Conservation (phyloP, 2,888 invertebrate genomes). For the Druceiella hillmani region DNA sequence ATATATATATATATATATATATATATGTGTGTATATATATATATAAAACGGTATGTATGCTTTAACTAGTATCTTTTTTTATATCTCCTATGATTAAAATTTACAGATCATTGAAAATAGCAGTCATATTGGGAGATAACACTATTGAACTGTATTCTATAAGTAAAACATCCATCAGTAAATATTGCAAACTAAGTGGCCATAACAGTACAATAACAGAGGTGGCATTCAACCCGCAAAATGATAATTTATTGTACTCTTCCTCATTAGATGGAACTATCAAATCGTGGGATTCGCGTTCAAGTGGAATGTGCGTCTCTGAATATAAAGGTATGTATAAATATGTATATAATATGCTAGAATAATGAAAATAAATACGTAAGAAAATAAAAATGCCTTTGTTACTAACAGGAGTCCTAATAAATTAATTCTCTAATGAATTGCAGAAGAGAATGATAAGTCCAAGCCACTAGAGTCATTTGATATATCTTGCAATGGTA, state of each 20-base stretch:
- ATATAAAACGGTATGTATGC: too few relatives aligned
- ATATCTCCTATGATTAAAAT: too few relatives aligned
- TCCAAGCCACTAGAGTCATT: constrained; percentile 62
- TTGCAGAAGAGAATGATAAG: constrained; percentile 34
- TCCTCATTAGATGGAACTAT: constrained; percentile 53
- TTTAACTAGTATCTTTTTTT: too few relatives aligned
- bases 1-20: too few relatives aligned
- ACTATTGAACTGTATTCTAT: constrained; percentile 40
- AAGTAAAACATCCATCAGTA: constrained; percentile 31
- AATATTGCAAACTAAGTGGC: constrained; percentile 39
- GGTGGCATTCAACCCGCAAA: constrained; percentile 52
- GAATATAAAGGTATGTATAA: constrained; percentile 36
- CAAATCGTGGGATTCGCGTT: constrained; percentile 59
- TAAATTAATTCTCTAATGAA: neutral
- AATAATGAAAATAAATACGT: neutral
- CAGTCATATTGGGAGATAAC: constrained; percentile 35
- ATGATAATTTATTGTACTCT: constrained; percentile 55
- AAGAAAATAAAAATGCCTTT: neutral
- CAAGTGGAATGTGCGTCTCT: constrained; percentile 37
- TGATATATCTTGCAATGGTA: constrained; percentile 66
- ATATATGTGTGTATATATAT: too few relatives aligned
- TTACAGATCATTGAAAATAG: constrained; percentile 37
- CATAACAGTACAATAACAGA: constrained; percentile 48
- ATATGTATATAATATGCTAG: neutral
- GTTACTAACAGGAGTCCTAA: neutral